Evolutionary conservation across 2,113 vertebrate genomes (phyloP), one percentile per base, ranked within the genome.

Genomic region (Mustelus asterias): DNA sequence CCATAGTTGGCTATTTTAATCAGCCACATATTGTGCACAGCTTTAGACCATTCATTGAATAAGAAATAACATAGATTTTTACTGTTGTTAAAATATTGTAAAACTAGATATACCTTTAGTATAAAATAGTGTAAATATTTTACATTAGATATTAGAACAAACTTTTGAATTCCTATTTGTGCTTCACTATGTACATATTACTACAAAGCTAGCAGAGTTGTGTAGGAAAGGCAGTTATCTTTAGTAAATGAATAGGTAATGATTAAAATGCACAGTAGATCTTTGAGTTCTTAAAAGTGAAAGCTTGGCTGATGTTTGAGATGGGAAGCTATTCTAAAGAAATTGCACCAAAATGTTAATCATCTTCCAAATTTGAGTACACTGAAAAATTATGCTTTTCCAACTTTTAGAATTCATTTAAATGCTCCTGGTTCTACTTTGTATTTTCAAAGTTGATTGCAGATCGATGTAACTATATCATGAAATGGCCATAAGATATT

Each of bases 71-170:
- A 37, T 94, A 22, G n/a, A 94, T n/a, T 93, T 37, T 93, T 65
- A n/a, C 26, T 67, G n/a, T 18, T 92, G 11, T 94, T 94, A 67
- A 94, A 94, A 94, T 67, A 94, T 70, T 94, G 92, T 67, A 48
- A 94, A 94, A 69, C 92, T n/a, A 44, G 63, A 26, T 67, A 3
- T 18, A 11, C 65, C 3, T 69, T 70, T 22, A 69, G 20, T 26
- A 26, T 11, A 26, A 44, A 94, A 94, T 5, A 33, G 13, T 94
- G 22, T 69, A 41, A 70, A 69, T 94, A 94, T 94, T 26, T 65
- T 94, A n/a, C 60, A 70, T 41, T 94, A 69, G 92, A 24, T 69
- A 94, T 44, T 94, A 90, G 54, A 90, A 89, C 78, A 83, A 60
- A 60, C 26, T 13, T 48, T 58, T 70, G 2, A 44, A 41, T 94